A percentile compares a stretch with the other conserved stretches of the same genome.
Evolutionary conservation across 1,140 invertebrate genomes (phyloP).

Genomic region (Halyomorpha halys): DNA sequence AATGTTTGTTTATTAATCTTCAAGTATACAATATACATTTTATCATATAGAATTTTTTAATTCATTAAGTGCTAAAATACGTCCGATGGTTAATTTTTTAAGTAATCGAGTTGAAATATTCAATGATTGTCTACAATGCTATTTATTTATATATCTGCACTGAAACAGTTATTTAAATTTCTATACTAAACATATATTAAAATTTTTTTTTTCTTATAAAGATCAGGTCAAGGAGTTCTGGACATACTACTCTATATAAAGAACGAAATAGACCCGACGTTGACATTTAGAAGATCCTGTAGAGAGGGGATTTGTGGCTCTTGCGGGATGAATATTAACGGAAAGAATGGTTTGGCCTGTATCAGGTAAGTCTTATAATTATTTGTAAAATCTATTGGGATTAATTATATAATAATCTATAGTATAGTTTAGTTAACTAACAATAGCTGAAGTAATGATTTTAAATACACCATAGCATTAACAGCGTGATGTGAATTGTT

Average conservation of each 20-base stretch:
- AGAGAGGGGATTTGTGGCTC: constrained; percentile 85
- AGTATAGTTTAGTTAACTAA: no score
- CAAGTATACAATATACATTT: no score
- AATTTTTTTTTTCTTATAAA: not conserved
- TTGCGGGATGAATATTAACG: constrained; percentile 82
- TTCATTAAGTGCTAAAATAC: no score
- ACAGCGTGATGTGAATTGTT: not conserved
- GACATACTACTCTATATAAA: constrained; percentile 82
- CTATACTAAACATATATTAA: not conserved
- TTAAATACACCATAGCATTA: not conserved
- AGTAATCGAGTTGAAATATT: no score
- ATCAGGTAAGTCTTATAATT: constrained; percentile 46
- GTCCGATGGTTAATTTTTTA: no score
- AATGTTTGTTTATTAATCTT: no score
- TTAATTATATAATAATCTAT: no score
- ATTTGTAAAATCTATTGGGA: not conserved
- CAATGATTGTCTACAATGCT: no score
- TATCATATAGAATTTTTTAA: no score
- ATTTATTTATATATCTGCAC: no score
- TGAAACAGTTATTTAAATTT: not conserved
- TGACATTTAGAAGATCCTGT: constrained; percentile 74
- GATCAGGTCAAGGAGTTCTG: constrained; percentile 67
- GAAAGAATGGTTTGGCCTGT: constrained; percentile 76
- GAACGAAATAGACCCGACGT: constrained; percentile 70
- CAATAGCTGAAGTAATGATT: no score